These are phyloP conservation scores for Bibio marci DNA, from an alignment of 2,888 invertebrate genomes.

Conservation along the genomic window DNA sequence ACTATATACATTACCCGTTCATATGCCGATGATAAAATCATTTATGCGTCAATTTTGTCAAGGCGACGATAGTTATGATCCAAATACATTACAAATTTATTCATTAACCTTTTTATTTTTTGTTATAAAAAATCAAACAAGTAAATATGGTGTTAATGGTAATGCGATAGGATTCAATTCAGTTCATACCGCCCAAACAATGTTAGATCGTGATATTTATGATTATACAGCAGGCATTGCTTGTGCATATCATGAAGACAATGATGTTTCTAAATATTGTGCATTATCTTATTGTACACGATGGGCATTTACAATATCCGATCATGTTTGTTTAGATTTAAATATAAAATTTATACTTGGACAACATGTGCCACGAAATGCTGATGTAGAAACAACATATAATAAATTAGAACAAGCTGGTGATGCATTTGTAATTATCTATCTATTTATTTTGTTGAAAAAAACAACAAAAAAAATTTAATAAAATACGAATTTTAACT, in stretches of 20 bases:
- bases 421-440: no score
- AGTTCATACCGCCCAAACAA: conserved; percentile 16
- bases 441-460: no score
- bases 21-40: conserved; percentile 20
- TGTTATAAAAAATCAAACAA: neutral
- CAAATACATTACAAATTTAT: conserved; percentile 15
- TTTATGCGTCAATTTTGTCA: conserved; percentile 18
- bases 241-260: conserved; percentile 28
- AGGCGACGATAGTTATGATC: conserved; percentile 13
- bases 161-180: conserved; percentile 10
- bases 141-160: conserved; percentile 15
- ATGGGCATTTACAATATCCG: conserved; percentile 30
- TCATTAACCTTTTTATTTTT: conserved; percentile 18
- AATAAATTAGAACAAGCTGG: no score
- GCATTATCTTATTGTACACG: conserved; percentile 28
- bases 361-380: conserved; percentile 25
- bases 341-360: conserved; percentile 26
- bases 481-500: no score
- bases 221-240: conserved; percentile 21
- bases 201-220: conserved; percentile 20
- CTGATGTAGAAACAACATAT: conserved; percentile 9
- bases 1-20: conserved; percentile 25
- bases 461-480: no score
- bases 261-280: conserved; percentile 25
- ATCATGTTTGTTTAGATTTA: conserved; percentile 29